Evolutionary conservation across 2,797 vertebrate species (phyloP), one percentile per base, ranked within the genome.

Genomic region (Heteromormyrus szaboi): DNA sequence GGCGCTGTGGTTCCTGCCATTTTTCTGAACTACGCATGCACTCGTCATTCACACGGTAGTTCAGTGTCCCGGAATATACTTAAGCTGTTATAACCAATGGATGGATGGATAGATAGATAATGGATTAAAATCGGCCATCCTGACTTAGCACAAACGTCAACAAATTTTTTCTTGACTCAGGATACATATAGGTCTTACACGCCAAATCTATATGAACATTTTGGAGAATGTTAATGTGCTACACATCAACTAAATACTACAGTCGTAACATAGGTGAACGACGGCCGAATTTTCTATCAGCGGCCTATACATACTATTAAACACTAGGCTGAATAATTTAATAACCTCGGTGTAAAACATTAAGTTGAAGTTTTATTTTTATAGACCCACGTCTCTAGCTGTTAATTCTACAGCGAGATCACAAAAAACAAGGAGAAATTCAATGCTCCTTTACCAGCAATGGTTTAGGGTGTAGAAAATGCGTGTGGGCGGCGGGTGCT

Each of bases 401-500:
- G 50, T 88, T 33, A 88, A 54, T 59, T 62, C 5, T 56, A n/a
- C 19, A 54, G 41, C 41, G 14, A 81, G 41, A 46, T 81, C 76
- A 81, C 76, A 19, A 46, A 76, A 79, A 37, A 56, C n/a, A 22
- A 25, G 37, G 83, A 29, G 37, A 59, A 87, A 87, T 62, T 46
- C 85, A 59, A 62, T 87, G 85, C 85, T 9, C 7, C 29, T 41
- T 87, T 59, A 59, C 51, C 17, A 37, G 14, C 29, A 41, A 41
- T 37, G 54, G 54, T 54, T 62, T 59, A n/a, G 29, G 12, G 54
- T 37, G 85, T 56, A 25, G 85, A 37, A 84, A 88, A 89, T 88
- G 87, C 51, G 88, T 86, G 89, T 76, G 90, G 51, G 72, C 44
- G 72, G 37, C 65, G 37, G 51, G 85, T 51, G 88, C 89, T 90